Percentiles rank a stretch among this genome's conserved stretches.
Evolutionary conservation across 2,113 vertebrate species (phyloP).

Genomic region (Scomber japonicus): DNA sequence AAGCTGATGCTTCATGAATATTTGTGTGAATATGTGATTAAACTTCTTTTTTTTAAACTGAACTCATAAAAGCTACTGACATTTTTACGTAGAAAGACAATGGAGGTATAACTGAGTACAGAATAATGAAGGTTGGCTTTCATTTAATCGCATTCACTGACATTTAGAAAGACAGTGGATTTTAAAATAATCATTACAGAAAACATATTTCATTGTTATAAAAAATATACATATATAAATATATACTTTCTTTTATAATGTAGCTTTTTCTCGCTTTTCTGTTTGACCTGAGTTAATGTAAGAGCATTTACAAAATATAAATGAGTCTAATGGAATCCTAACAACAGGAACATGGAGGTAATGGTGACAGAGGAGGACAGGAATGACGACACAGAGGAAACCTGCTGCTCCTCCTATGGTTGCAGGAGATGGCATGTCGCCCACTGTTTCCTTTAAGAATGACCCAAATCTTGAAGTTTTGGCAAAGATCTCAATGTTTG

Average conservation of each 20-base stretch:
- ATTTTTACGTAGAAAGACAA: not conserved
- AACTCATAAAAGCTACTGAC: not conserved
- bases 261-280: not conserved
- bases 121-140: not conserved
- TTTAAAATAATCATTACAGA: not conserved
- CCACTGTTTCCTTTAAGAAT: too few relatives aligned
- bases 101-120: not conserved
- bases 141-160: not conserved
- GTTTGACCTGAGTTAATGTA: too few relatives aligned
- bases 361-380: not conserved
- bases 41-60: too few relatives aligned
- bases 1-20: conserved; percentile 11
- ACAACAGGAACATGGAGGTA: too few relatives aligned
- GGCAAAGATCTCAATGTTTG: too few relatives aligned
- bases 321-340: not conserved
- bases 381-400: not conserved
- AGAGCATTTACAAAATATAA: conserved; percentile 5
- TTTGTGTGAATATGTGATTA: conserved; percentile 20
- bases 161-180: not conserved
- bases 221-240: not conserved
- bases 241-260: not conserved
- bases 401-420: too few relatives aligned
- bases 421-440: too few relatives aligned
- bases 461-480: too few relatives aligned
- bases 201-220: not conserved